Evolutionary conservation across 2,797 vertebrate species (phyloP).

Genomic region (Chiroxiphia lanceolata): DNA sequence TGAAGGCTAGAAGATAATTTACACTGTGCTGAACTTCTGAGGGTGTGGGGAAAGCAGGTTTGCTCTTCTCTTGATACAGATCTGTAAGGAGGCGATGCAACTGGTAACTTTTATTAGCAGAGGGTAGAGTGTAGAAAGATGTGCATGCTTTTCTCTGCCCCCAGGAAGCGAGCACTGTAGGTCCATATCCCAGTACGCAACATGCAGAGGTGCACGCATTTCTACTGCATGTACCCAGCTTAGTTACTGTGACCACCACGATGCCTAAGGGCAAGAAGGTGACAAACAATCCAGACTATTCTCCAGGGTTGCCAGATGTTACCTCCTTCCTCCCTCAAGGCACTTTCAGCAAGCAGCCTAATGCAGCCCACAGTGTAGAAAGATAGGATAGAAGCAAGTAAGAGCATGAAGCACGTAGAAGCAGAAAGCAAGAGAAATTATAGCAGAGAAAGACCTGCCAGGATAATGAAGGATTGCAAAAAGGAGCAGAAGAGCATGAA

Average conservation of each 20-base stretch:
- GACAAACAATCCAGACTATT: not conserved
- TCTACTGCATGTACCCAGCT: not conserved
- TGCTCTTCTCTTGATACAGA: not conserved
- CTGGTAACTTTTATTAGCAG: not conserved
- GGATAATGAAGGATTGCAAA: not conserved
- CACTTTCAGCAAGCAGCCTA: not conserved
- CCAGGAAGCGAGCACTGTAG: not conserved
- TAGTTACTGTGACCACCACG: not conserved
- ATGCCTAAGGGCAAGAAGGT: not conserved
- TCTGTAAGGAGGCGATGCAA: not conserved
- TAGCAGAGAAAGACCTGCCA: not conserved
- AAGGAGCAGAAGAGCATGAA: not conserved
- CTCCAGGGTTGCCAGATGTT: not conserved
- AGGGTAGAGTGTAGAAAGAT: fast-evolving
- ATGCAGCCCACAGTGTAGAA: not conserved
- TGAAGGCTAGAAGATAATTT: not conserved
- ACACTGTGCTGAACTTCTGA: not conserved
- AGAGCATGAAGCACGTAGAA: not conserved
- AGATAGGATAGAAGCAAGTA: not conserved
- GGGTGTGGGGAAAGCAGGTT: not conserved
- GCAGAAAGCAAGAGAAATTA: not conserved
- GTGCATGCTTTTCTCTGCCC: not conserved
- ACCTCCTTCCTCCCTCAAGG: not conserved
- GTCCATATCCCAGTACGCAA: not conserved
- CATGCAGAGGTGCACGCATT: fast-evolving